Base-by-base conservation (phyloP, 1,140 invertebrate species). In the Musca domestica region DNA sequence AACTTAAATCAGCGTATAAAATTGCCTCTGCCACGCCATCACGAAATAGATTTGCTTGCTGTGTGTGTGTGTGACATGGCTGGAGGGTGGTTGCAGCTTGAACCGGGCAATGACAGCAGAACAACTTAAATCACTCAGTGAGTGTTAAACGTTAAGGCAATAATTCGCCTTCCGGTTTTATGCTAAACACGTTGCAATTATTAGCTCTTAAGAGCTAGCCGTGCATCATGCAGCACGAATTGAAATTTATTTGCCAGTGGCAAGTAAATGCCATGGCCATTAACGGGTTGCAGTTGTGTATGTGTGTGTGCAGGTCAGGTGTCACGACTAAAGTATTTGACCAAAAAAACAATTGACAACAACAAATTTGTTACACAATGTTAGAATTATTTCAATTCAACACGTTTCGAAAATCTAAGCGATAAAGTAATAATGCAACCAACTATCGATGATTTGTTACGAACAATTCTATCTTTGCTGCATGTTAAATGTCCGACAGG, bases 111-210 rank as follows among this genome's bases (percentile, higher is more conserved):
- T 27, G 15, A 12, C 34, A 10, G 10, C 10, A 12, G 25, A 56
- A 56, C 20, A 56, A 41, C 34, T 41, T 41, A 41, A 56, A 23
- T 54, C 51, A 22, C 20, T 54, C 22, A 54, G 10, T 20, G 17
- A 22, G 19, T 54, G 51, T 54, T 20, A 22, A 54, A 54, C 12
- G 51, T 22, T 20, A 54, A 54, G 22, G 20, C 51, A 22, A 54
- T 56, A 56, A 30, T 27, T 56, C 52, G 52, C 25, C n/a, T 56
- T 25, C 19, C 52, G 19, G 52, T 56, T 56, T 23, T 56, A 56
- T 25, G 52, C 52, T 56, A 56, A 56, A 56, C 23, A 56, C 52
- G 52, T 56, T 56, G 22, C 52, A 56, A 56, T 56, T 56, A 56
- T 56, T 56, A 56, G 52, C 25, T 56, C 34, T 25, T 56, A 25